Evolutionary conservation across 2,113 vertebrate genomes (phyloP).

Genomic region (Stomatorhinus ivindoensis): DNA sequence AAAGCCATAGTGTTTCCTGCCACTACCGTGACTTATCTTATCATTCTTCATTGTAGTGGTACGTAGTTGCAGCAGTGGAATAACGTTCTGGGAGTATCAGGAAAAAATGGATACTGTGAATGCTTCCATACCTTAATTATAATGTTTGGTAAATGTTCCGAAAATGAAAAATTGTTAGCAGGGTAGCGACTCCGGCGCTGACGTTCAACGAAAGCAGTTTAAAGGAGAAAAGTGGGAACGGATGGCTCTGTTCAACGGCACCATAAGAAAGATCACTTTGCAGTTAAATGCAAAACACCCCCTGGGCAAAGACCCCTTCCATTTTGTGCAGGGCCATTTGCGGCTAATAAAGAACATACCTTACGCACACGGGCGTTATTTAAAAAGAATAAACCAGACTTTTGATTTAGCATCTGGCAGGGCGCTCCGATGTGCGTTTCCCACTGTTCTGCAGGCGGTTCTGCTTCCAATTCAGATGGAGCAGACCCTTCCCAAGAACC

Average conservation of each 20-base stretch:
- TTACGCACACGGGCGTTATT: background rate
- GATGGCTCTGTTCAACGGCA: background rate
- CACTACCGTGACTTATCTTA: background rate
- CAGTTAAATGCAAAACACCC: background rate
- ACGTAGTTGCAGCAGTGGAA: background rate
- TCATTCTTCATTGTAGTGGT: background rate
- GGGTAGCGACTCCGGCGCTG: background rate
- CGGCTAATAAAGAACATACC: background rate
- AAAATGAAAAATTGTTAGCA: background rate
- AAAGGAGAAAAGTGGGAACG: slow-evolving; percentile 9
- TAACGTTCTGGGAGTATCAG: background rate
- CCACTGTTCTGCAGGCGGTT: background rate
- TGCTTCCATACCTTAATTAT: background rate
- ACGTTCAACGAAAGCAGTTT: slow-evolving; percentile 30
- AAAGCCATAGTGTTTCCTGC: background rate
- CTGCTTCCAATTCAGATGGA: background rate
- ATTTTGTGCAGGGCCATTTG: background rate
- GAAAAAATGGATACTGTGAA: background rate
- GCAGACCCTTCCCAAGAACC: background rate
- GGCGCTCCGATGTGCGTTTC: background rate
- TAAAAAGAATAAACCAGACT: background rate
- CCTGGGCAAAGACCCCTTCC: background rate
- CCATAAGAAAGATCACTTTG: background rate
- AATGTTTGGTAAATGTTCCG: background rate
- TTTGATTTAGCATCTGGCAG: background rate